Conservation (phyloP, 2,888 invertebrate species). For the Chouioia cunea region DNA sequence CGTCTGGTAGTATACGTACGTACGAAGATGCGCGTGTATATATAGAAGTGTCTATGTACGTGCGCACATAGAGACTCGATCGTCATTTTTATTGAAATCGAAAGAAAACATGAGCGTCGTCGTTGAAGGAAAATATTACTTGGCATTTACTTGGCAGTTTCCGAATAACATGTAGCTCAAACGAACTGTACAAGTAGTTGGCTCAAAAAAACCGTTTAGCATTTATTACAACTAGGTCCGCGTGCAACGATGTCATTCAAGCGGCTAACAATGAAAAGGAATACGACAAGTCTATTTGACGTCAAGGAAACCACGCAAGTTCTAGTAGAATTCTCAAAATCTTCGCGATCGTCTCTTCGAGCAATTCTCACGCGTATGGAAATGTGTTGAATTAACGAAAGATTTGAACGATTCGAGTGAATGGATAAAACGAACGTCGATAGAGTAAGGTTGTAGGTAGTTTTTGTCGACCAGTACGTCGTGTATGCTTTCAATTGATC, state of each 20-base stretch:
- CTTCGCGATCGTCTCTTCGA: slow-evolving; percentile 25
- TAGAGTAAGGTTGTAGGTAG: slow-evolving; percentile 37
- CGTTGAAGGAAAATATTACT: slow-evolving; percentile 6
- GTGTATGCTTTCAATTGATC: slow-evolving; percentile 22
- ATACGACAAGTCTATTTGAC: no score
- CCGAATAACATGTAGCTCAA: slow-evolving; percentile 20
- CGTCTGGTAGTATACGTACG: slow-evolving; percentile 16
- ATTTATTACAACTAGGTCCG: neutral
- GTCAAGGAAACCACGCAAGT: neutral
- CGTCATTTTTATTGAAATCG: slow-evolving; percentile 11
- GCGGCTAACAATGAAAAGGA: no score
- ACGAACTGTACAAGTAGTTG: slow-evolving; percentile 29
- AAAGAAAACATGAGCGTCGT: slow-evolving; percentile 4
- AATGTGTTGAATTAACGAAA: no score
- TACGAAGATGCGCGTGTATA: no score
- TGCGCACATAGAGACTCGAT: slow-evolving; percentile 14
- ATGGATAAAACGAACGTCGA: slow-evolving; percentile 15
- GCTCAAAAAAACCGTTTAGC: slow-evolving; percentile 18
- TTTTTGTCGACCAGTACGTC: slow-evolving; percentile 32
- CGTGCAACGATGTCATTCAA: no score
- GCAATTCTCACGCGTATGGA: neutral
- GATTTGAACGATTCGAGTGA: no score
- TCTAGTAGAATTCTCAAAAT: slow-evolving; percentile 17
- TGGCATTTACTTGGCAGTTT: slow-evolving; percentile 19
- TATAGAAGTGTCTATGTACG: slow-evolving; percentile 28